Percentiles rank a stretch among this genome's conserved stretches.
Conservation (phyloP, 2,888 invertebrate species). For the Dascillus cervinus region DNA sequence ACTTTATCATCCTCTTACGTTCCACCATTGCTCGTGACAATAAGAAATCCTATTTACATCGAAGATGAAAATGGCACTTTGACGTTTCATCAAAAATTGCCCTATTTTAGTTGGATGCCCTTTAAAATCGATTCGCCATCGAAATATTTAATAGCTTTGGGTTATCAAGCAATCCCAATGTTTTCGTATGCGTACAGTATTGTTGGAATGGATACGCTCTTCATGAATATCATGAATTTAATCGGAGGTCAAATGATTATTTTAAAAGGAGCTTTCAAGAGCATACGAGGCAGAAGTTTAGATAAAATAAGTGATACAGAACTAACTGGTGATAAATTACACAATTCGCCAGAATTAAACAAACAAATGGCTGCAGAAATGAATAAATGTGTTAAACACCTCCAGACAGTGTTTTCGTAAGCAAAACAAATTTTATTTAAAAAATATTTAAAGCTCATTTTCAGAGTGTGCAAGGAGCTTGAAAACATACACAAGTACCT, state of each 20-base stretch:
- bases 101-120: slow-evolving; percentile 35
- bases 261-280: slow-evolving; percentile 33
- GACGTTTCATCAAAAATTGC: slow-evolving; percentile 21
- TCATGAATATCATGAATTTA: slow-evolving; percentile 36
- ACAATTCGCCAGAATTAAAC: slow-evolving; percentile 15
- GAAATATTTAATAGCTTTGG: slow-evolving; percentile 29
- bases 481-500: slow-evolving; percentile 30
- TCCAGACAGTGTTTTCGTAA: slow-evolving; percentile 31
- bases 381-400: slow-evolving; percentile 29
- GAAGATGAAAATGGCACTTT: slow-evolving; percentile 11
- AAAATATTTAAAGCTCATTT: slow-evolving; percentile 1
- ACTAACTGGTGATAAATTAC: slow-evolving; percentile 1
- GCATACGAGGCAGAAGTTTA: slow-evolving; percentile 21
- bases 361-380: slow-evolving; percentile 26
- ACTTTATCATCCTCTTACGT: slow-evolving; percentile 30
- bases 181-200: slow-evolving; percentile 32
- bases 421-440: slow-evolving; percentile 1
- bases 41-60: slow-evolving; percentile 12
- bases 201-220: slow-evolving; percentile 32
- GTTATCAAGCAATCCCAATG: slow-evolving; percentile 33
- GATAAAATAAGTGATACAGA: slow-evolving; percentile 7
- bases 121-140: slow-evolving; percentile 28
- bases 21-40: slow-evolving; percentile 24
- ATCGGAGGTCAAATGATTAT: slow-evolving; percentile 30
- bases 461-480: slow-evolving; percentile 28